A percentile compares a stretch with the other conserved stretches of the same genome.
These are phyloP conservation scores for Drosophila pullipes DNA, from an alignment of 2,888 invertebrate species.

Conservation along the genomic window DNA sequence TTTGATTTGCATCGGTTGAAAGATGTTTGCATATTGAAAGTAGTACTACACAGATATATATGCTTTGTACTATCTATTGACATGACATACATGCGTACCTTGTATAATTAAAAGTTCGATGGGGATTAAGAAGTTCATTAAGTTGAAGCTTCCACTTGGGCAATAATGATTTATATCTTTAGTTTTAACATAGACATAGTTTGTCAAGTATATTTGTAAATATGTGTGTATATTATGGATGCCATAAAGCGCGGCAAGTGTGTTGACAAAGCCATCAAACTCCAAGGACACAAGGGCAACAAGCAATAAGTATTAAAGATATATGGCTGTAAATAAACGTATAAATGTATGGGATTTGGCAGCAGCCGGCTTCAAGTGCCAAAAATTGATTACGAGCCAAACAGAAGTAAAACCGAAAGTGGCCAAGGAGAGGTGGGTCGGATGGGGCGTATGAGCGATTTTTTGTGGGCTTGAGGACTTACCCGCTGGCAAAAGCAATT, in stretches of 20 bases:
- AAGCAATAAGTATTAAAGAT: constrained; percentile 8
- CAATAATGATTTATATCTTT: neutral
- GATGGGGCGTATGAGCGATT: constrained; percentile 62
- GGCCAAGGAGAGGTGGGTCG: neutral
- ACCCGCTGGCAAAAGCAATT: constrained; percentile 59
- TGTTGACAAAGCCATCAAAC: constrained; percentile 15
- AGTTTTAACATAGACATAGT: neutral
- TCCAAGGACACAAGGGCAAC: neutral
- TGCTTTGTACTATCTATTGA: neutral
- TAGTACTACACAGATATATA: neutral
- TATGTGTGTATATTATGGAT: neutral
- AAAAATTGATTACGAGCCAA: constrained; percentile 57
- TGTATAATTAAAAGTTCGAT: neutral
- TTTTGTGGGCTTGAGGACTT: constrained; percentile 38
- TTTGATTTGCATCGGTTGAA: neutral
- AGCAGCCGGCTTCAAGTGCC: constrained; percentile 38
- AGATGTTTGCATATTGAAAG: neutral
- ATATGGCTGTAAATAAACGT: constrained; percentile 52
- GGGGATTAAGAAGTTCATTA: neutral
- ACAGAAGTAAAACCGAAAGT: constrained; percentile 2
- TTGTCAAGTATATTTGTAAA: neutral
- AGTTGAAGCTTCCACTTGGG: neutral
- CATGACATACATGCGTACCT: neutral
- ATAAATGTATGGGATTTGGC: constrained; percentile 21
- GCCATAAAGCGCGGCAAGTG: constrained; percentile 5